These are phyloP conservation scores for Ceyx cyanopectus DNA, from an alignment of 2,113 vertebrate genomes.

Conservation along the genomic window DNA sequence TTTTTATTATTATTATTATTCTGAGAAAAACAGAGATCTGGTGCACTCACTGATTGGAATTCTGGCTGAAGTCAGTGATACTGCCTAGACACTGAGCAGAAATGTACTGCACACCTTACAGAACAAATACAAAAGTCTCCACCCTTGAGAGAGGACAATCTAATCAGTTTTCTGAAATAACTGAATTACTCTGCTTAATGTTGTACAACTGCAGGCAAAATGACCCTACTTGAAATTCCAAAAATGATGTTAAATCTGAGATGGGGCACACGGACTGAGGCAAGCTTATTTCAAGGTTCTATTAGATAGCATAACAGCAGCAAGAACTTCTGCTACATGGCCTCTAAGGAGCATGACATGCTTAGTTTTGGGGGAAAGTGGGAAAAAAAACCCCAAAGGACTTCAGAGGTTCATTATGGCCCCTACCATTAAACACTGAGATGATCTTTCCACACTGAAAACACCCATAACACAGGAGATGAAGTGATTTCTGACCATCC, in stretches of 20 bases:
- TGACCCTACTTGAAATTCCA: constrained; percentile 57
- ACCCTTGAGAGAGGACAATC: constrained; percentile 62
- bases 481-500: not conserved
- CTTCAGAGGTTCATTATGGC: not conserved
- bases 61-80: not conserved
- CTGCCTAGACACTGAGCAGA: not conserved
- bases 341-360: not conserved
- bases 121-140: constrained; percentile 50
- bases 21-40: not conserved
- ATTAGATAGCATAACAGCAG: not conserved
- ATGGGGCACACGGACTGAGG: constrained; percentile 29
- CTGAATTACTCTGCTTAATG: constrained; percentile 51
- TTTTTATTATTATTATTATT: not conserved
- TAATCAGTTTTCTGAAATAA: constrained; percentile 64
- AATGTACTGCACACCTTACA: constrained; percentile 47
- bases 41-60: not conserved
- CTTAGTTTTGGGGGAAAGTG: not conserved
- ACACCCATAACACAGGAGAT: not conserved
- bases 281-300: constrained; percentile 16
- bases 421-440: not conserved
- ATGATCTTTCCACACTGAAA: not conserved
- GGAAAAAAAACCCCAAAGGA: not conserved
- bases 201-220: constrained; percentile 66
- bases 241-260: constrained; percentile 54
- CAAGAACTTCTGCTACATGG: not conserved